These are phyloP conservation scores for Phortica variegata DNA, from an alignment of 1,140 invertebrate genomes.

Conservation along the genomic window DNA sequence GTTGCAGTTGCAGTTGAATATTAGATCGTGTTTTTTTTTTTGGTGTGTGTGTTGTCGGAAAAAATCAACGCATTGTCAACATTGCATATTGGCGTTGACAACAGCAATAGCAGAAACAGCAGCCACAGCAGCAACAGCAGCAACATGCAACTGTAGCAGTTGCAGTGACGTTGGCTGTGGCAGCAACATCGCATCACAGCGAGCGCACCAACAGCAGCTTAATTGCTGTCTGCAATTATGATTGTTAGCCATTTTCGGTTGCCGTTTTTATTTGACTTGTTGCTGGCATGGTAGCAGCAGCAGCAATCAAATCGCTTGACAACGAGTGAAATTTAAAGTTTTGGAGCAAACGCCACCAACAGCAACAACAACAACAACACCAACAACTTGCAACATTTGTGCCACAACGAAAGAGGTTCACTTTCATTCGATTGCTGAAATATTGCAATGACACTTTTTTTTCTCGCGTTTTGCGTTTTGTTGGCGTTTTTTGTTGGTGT, in stretches of 20 bases:
- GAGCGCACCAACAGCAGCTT: constrained; percentile 48
- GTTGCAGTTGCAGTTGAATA: constrained; percentile 36
- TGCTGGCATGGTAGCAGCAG: not conserved
- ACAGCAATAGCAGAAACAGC: constrained; percentile 18
- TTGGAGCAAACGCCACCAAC: no score
- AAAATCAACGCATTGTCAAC: constrained; percentile 53
- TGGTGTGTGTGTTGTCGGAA: constrained; percentile 41
- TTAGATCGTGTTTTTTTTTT: no score
- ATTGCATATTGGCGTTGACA: constrained; percentile 30
- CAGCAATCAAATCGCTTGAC: not conserved
- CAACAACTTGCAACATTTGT: no score
- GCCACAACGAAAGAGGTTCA: no score
- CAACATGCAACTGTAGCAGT: constrained; percentile 19
- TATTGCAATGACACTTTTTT: constrained; percentile 24
- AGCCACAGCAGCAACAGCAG: constrained; percentile 24
- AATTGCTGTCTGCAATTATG: constrained; percentile 53
- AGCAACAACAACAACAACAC: no score
- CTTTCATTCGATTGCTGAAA: constrained; percentile 33
- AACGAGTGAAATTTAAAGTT: no score
- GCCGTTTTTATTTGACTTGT: constrained; percentile 18
- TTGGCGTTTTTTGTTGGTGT: no score
- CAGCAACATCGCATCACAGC: constrained; percentile 30
- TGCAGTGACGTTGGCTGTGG: no score
- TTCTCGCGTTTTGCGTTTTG: no score
- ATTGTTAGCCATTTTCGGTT: no score